phyloP scores from a whole-genome alignment of 2,797 vertebrate genomes.

The Manis javanica region DNA sequence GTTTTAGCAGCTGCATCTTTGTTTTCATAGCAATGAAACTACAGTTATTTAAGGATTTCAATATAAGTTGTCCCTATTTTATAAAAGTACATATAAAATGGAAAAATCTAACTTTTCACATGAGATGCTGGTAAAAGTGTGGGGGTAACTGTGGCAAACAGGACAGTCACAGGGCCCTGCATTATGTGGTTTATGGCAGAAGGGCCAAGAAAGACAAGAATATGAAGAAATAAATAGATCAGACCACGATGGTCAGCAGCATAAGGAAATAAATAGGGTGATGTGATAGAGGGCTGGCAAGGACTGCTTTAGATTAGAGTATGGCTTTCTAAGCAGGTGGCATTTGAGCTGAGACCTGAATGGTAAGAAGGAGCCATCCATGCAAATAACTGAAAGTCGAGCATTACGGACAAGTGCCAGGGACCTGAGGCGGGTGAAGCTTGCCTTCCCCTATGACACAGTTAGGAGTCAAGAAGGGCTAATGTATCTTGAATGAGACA shows the following conservation, averaged over 20 bases:
- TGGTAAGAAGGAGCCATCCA: not conserved
- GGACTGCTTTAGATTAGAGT: not conserved
- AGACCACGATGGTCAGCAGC: not conserved
- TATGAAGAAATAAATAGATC: not conserved
- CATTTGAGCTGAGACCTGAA: not conserved
- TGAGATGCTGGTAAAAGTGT: not conserved
- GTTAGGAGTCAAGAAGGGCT: not conserved
- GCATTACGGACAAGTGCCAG: not conserved
- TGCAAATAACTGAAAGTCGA: not conserved
- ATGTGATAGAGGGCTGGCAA: not conserved
- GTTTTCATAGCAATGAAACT: not conserved
- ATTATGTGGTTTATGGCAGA: not conserved
- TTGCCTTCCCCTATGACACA: not conserved
- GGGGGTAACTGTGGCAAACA: not conserved
- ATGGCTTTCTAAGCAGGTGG: not conserved
- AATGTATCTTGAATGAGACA: not conserved
- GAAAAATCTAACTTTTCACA: not conserved
- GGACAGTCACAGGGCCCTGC: not conserved
- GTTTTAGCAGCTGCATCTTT: not conserved
- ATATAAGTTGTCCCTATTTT: not conserved
- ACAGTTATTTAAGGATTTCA: not conserved
- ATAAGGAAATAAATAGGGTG: not conserved
- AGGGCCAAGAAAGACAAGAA: not conserved
- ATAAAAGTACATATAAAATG: not conserved
- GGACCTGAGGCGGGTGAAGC: not conserved